Evolutionary conservation across 2,888 invertebrate genomes (phyloP), one percentile per base, ranked within the genome.

Genomic region (Lepidochrysops patricia): DNA sequence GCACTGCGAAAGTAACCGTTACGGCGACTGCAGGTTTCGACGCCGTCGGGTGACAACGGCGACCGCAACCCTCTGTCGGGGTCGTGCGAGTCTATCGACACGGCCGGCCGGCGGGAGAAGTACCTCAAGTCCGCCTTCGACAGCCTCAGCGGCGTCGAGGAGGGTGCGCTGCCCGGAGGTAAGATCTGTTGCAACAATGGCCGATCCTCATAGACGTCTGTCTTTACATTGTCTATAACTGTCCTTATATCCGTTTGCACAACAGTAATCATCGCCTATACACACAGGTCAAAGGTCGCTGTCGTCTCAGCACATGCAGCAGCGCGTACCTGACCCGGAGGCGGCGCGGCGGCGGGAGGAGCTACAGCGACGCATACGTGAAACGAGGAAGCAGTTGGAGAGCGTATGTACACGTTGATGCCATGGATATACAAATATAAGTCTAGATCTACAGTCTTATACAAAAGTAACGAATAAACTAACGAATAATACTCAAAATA

Each of bases 371-470:
- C 90, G 96, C 66, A 86, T 86, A 62, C 93, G 95, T 72, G 96
- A 97, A 84, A 96, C 96, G 0, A 92, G 95, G 74, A 91, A 94
- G 67, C 96, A 96, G 81, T 82, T 97, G 64, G 96, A 97, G 88
- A 97, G 93, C 77, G 97, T 97, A 80, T 93, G 94, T 91, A 57
- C 27, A 52, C 15, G n/a, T 13, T 4, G 5, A 37, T 26, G n/a
- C 9, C n/a, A n/a, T n/a, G n/a, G n/a, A n/a, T n/a, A n/a, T n/a
- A n/a, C n/a, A n/a, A n/a, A n/a, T n/a, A n/a, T n/a, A n/a, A n/a
- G n/a, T n/a, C n/a, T n/a, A n/a, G n/a, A n/a, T n/a, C n/a, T n/a
- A n/a, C n/a, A n/a, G n/a, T n/a, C n/a, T n/a, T n/a, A n/a, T n/a
- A n/a, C n/a, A n/a, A n/a, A n/a, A n/a, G n/a, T n/a, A n/a, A n/a